These are phyloP conservation scores for Danaus chrysippus DNA, from an alignment of 2,888 invertebrate genomes.

Conservation along the genomic window DNA sequence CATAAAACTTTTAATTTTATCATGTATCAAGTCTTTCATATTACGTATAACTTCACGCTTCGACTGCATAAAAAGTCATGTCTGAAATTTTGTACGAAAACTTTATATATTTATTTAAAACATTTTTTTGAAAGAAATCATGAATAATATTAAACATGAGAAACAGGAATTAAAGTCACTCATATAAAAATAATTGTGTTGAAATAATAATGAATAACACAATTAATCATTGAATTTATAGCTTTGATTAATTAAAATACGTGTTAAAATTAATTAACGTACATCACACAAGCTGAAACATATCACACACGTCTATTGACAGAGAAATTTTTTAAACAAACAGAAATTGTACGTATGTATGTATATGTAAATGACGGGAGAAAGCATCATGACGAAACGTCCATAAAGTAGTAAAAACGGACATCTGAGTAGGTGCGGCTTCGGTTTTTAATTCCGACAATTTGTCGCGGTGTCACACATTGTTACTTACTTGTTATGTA, in stretches of 20 bases:
- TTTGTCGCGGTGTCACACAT: slow-evolving; percentile 33
- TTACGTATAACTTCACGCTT: too few species aligned
- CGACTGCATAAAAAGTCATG: too few species aligned
- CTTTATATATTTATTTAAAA: too few species aligned
- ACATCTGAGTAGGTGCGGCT: slow-evolving; percentile 48
- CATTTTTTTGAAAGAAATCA: too few species aligned
- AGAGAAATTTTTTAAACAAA: slow-evolving; percentile 71
- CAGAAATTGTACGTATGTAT: slow-evolving; percentile 59
- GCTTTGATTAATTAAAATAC: background rate
- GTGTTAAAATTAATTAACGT: slow-evolving; percentile 4
- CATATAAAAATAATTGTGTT: too few species aligned
- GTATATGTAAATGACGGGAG: slow-evolving; percentile 65
- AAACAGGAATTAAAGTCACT: too few species aligned
- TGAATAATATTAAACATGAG: too few species aligned
- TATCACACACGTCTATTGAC: slow-evolving; percentile 31
- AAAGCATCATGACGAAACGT: slow-evolving; percentile 68
- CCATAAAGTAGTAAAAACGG: slow-evolving; percentile 55
- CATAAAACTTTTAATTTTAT: too few species aligned
- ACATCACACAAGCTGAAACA: slow-evolving; percentile 1
- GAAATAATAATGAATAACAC: too few species aligned
- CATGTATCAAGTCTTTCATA: too few species aligned
- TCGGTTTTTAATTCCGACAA: slow-evolving; percentile 34
- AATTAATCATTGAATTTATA: too few species aligned
- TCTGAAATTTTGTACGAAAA: too few species aligned
- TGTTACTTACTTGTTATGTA: slow-evolving; percentile 27